Conservation (phyloP, 2,888 invertebrate genomes). For the Heteromurus nitidus region DNA sequence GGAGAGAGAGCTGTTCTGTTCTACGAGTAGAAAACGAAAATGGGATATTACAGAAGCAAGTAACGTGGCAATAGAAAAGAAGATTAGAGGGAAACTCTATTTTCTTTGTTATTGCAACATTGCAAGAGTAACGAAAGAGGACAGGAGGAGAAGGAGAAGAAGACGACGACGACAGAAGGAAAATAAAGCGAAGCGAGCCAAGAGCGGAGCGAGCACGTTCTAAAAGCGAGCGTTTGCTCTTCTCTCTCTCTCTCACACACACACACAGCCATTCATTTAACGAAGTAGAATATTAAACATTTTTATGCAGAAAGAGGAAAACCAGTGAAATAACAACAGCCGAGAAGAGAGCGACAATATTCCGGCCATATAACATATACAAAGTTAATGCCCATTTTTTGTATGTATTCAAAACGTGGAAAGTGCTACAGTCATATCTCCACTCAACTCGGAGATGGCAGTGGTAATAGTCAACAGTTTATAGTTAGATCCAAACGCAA, state of each 20-base stretch:
- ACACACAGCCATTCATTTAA: constrained; percentile 33
- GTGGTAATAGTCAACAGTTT: constrained; percentile 46
- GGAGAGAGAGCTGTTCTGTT: too few species aligned
- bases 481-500: constrained; percentile 44
- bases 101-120: not conserved
- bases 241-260: too few species aligned
- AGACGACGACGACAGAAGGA: not conserved
- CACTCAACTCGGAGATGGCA: constrained; percentile 18
- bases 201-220: not conserved
- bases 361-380: not conserved
- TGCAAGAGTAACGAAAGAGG: not conserved
- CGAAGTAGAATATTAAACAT: constrained; percentile 35
- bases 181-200: too few species aligned
- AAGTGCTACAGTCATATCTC: too few species aligned
- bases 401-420: too few species aligned
- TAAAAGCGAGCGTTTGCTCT: constrained; percentile 13
- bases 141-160: not conserved
- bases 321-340: constrained; percentile 28
- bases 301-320: constrained; percentile 34
- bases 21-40: not conserved
- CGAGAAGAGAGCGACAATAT: not conserved
- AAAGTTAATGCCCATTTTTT: not conserved
- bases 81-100: not conserved
- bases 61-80: too few species aligned
- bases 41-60: too few species aligned